Evolutionary conservation across 2,113 vertebrate genomes (phyloP).

Genomic region (Orycteropus afer): DNA sequence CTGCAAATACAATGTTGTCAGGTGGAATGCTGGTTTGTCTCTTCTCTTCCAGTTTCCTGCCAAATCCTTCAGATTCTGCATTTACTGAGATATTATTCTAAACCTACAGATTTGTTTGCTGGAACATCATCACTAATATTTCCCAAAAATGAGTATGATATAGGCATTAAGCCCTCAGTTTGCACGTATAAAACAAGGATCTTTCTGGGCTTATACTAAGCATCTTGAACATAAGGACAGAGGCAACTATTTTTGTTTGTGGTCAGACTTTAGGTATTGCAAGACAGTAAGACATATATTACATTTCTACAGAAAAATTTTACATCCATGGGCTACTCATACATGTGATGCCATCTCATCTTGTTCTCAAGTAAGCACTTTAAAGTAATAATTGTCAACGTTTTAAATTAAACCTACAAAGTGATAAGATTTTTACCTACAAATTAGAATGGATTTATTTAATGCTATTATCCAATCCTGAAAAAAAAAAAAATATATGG

Average conservation of each 20-base stretch:
- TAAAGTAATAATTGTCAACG: constrained; percentile 31
- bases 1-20: background rate
- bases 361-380: constrained; percentile 27
- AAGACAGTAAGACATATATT: constrained; percentile 5
- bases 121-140: background rate
- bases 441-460: constrained; percentile 36
- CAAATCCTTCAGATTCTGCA: background rate
- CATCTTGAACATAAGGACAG: background rate
- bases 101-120: constrained; percentile 25
- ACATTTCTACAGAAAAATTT: constrained; percentile 2
- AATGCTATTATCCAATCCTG: constrained; percentile 39
- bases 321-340: background rate
- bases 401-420: constrained; percentile 40
- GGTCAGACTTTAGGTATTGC: background rate
- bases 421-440: constrained; percentile 30
- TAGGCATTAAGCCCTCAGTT: background rate
- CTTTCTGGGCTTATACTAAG: background rate
- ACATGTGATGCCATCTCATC: background rate
- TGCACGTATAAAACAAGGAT: background rate
- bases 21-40: background rate
- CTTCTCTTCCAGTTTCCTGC: background rate
- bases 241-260: constrained; percentile 15
- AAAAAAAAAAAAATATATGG: background rate
- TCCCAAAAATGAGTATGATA: background rate
- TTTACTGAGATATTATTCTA: constrained; percentile 32